These are phyloP conservation scores for Tautogolabrus adspersus DNA, from an alignment of 2,113 vertebrate species.

Conservation along the genomic window DNA sequence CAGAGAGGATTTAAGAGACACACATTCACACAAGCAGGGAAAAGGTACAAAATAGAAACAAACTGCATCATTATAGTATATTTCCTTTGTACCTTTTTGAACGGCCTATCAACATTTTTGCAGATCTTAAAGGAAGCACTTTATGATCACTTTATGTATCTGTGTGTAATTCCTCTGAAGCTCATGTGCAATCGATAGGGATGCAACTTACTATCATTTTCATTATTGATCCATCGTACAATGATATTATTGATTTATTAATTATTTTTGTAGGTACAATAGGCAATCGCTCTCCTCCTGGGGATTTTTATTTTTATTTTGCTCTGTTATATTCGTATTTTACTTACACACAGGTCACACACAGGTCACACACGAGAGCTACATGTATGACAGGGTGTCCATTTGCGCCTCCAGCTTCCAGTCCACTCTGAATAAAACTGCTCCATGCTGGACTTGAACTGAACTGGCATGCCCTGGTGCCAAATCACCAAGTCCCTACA, in stretches of 20 bases:
- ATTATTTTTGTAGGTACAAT: neutral
- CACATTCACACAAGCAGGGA: neutral
- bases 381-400: no score
- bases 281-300: neutral
- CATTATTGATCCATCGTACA: neutral
- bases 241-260: neutral
- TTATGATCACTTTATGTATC: neutral
- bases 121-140: neutral
- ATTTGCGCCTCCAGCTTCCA: no score
- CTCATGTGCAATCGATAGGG: neutral
- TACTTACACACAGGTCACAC: no score
- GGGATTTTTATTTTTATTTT: neutral
- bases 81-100: neutral
- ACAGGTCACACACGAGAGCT: no score
- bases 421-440: no score
- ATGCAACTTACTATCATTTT: neutral
- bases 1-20: conserved; percentile 12
- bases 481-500: no score
- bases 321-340: neutral
- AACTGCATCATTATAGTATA: neutral
- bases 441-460: no score
- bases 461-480: no score
- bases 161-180: neutral
- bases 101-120: neutral
- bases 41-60: neutral